A percentile compares a stretch with the other conserved stretches of the same genome.
These are phyloP conservation scores for Petaurus breviceps DNA, from an alignment of 2,113 vertebrate species.

Conservation along the genomic window DNA sequence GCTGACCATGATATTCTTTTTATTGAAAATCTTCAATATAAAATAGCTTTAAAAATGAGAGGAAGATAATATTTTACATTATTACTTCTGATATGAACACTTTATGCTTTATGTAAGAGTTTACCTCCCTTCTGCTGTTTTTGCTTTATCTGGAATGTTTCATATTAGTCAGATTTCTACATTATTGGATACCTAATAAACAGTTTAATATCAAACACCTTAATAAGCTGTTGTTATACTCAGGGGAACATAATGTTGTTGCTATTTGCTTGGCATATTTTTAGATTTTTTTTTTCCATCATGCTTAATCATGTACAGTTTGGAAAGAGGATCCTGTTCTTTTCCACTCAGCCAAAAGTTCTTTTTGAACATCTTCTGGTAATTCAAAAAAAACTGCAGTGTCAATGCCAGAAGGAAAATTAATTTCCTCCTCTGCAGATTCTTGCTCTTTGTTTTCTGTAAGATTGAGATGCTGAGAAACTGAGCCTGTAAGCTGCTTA, in stretches of 20 bases:
- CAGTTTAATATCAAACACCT: constrained; percentile 87
- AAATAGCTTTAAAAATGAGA: constrained; percentile 62
- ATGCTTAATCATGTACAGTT: constrained; percentile 70
- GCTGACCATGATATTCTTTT: constrained; percentile 68
- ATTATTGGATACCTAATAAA: constrained; percentile 34
- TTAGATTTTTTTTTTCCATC: constrained; percentile 51
- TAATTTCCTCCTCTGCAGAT: constrained; percentile 1
- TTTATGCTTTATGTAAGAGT: constrained; percentile 45
- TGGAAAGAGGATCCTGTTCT: constrained; percentile 74
- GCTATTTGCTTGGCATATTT: constrained; percentile 69
- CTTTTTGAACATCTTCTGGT: constrained; percentile 87
- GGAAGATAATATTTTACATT: constrained; percentile 55
- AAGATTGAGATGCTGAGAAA: not conserved
- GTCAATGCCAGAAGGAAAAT: constrained; percentile 87
- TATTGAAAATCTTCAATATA: constrained; percentile 72
- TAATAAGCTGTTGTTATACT: constrained; percentile 85
- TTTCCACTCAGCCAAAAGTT: constrained; percentile 90
- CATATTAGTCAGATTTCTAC: constrained; percentile 13
- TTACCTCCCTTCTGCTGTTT: constrained; percentile 14
- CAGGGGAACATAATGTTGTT: constrained; percentile 55
- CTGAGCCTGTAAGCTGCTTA: not conserved
- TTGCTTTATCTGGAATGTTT: not conserved
- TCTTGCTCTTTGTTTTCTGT: constrained; percentile 47
- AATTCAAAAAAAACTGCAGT: constrained; percentile 90
- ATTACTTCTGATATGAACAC: constrained; percentile 31